Evolutionary conservation across 2,113 vertebrate species (phyloP), one percentile per base, ranked within the genome.

Genomic region (Plestiodon gilberti): DNA sequence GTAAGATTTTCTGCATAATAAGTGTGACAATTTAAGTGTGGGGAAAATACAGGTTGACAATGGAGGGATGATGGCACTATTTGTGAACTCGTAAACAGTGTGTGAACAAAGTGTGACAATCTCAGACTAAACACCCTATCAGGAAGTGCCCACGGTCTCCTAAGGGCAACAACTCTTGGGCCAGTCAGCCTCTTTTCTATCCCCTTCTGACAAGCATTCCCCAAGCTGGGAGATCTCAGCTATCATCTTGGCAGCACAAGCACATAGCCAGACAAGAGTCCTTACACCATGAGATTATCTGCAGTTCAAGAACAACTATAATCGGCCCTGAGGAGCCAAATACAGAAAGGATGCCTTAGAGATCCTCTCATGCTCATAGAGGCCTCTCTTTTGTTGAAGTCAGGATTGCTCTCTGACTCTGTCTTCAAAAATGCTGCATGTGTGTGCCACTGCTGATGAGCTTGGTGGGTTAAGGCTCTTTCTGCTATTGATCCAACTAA

Each of bases 401-500:
- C 64, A 73, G 28, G 52, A 80, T 28, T 62, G 62, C 14, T 65
- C 55, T 57, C 55, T 57, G 55, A 57, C n/a, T 35, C 30, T 30
- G 59, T 64, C 57, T 28, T 40, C 85, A 74, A 75, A 87, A 81
- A 81, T 15, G 23, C 61, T 75, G n/a, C 33, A 81, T 75, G 25
- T 75, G 33, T 65, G 17, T 25, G 25, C 75, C 48, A n/a, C 61
- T 20, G 33, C 61, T 55, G 78, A 81, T 55, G 78, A 75, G n/a
- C 43, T 75, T 75, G 40, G 48, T 55, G 61, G 23, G 57, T 81
- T 86, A 86, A 48, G 73, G 57, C 14, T 7, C 38, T 81, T 80
- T 86, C 57, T 81, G 57, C 57, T 87, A 81, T 87, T 75, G 85
- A 87, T 81, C 78, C 85, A 81, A 65, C 78, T 81, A 65, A 87